Evolutionary conservation across 2,113 vertebrate genomes (phyloP), one percentile per base, ranked within the genome.

Genomic region (Sigmodon hispidus): DNA sequence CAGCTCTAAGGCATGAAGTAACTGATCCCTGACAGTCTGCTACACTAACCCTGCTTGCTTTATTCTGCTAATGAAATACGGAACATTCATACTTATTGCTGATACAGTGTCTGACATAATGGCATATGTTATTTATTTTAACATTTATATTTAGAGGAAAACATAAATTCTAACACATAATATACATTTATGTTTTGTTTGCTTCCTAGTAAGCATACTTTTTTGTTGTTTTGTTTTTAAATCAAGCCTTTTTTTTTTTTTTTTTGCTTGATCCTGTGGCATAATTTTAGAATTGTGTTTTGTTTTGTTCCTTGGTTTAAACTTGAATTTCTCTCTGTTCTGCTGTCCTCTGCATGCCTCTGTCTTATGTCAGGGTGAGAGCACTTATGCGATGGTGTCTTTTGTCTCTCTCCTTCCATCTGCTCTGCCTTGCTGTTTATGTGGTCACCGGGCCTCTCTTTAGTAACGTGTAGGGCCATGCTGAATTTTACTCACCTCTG

Each of bases 51-150:
- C 34, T 95, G 84, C 70, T 91, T 93, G 55, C 61, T 93, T 93
- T 91, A 79, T 96, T 95, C 88, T 40, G 43, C 87, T 95, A 90
- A 97, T 80, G 89, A 96, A 92, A 95, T 77, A 70, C 19, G 57
- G 67, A 90, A 52, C 73, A 83, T 75, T 90, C 87, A 81, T 79
- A 73, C n/a, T 84, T 84, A 50, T 77, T 94, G 92, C 93, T 94
- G 75, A 93, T 90, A 61, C 0, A 88, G 40, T 61, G 50, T 87
- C 57, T 87, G 80, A 16, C 36, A 70, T 43, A 73, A 1, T 65
- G 61, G 45, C 90, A 52, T 63, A 34, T 94, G 65, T 95, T 96
- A 93, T 61, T 63, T 65, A 89, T 67, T 96, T 97, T 95, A 77
- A 76, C 52, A n/a, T n/a, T n/a, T n/a, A n/a, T n/a, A n/a, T n/a